Conservation (phyloP, 2,113 vertebrate species). For the Sylvicapra grimmia region DNA sequence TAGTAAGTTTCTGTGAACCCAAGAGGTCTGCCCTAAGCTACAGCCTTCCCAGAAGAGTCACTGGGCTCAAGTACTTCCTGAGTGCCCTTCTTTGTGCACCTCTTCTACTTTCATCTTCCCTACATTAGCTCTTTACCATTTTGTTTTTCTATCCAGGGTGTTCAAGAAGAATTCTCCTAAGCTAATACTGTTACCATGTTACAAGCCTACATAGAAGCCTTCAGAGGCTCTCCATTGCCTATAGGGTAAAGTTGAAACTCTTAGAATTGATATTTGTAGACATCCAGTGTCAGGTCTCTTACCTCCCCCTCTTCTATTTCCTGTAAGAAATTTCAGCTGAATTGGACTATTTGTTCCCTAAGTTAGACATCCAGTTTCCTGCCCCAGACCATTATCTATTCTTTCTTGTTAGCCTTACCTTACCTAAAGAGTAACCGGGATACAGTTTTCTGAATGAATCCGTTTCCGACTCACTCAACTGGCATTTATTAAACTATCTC, state of each 20-base stretch:
- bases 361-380: neutral
- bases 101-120: neutral
- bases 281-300: neutral
- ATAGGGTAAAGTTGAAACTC: neutral
- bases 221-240: neutral
- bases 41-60: neutral
- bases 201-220: neutral
- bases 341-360: neutral
- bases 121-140: neutral
- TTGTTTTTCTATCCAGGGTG: neutral
- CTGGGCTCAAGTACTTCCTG: neutral
- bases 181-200: neutral
- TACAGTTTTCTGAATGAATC: neutral
- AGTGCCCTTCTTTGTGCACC: neutral
- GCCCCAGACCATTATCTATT: neutral
- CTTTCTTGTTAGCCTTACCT: neutral
- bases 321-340: neutral
- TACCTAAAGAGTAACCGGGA: neutral
- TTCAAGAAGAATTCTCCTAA: neutral
- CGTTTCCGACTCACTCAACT: neutral
- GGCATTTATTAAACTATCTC: neutral
- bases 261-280: neutral
- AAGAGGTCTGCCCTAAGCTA: neutral
- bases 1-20: neutral
- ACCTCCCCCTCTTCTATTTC: neutral